phyloP scores from a whole-genome alignment of 2,888 invertebrate genomes.

The Invenusta paracnida region DNA sequence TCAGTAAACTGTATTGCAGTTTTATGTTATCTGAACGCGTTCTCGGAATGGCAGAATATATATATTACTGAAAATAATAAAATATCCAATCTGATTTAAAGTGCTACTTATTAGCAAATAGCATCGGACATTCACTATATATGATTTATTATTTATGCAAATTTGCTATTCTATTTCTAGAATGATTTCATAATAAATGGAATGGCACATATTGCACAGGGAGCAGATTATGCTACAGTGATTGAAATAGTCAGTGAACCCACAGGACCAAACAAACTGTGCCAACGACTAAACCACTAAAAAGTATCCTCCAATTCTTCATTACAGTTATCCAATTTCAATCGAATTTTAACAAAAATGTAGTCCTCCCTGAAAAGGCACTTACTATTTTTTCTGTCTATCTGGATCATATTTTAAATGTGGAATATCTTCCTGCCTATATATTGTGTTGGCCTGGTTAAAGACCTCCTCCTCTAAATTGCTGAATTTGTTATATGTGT shows the following conservation, averaged over 20 bases:
- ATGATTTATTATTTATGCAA: no score
- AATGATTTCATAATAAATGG: no score
- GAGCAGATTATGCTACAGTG: neutral
- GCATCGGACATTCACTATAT: no score
- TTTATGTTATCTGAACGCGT: no score
- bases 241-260: neutral
- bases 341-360: neutral
- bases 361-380: neutral
- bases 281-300: neutral
- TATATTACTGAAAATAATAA: no score
- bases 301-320: neutral
- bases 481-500: neutral
- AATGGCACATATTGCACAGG: no score
- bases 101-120: no score
- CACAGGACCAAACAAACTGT: neutral
- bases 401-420: neutral
- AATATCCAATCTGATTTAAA: no score
- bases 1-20: no score
- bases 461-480: neutral
- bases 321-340: neutral
- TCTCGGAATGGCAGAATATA: no score
- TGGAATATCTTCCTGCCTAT: neutral
- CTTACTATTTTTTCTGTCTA: neutral
- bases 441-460: neutral
- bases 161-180: no score